Base-by-base conservation (phyloP, 2,797 vertebrate species). In the Sternarchorhynchus goeldii region DNA sequence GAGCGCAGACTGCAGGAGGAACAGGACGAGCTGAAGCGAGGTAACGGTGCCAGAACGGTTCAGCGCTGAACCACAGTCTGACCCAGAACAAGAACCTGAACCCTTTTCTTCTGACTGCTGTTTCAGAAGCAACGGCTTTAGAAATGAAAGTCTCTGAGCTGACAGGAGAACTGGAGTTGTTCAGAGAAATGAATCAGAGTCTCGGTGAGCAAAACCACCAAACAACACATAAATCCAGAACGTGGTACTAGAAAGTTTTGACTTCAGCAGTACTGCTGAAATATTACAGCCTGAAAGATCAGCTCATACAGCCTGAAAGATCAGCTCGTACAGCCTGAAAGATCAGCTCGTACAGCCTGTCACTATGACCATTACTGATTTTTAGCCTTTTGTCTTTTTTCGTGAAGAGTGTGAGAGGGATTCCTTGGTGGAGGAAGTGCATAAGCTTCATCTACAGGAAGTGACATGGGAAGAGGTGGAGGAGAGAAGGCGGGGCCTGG, bases 121-220 rank as follows among this genome's bases (percentile, higher is more conserved):
- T 85, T 72, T 77, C 32, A 93, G 93, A 87, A 59, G 83, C 59
- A 6, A 50, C 72, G 14, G 82, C 81, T 62, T 77, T 91, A 81
- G 87, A 91, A 73, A 84, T 87, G 57, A 86, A 41, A 34, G 90
- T 90, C 53, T 87, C 87, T 0, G 57, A 79, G 66, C 83, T 98
- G 59, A 90, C 91, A 71, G 88, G 91, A 73, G 91, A 94, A 85
- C 81, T 95, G 73, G 84, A 85, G 75, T 74, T 10, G 0, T 92
- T 95, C 69, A 90, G 91, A 81, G 86, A 87, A 36, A 85, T 85
- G 25, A 83, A 92, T 45, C 87, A 90, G 83, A 89, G 89, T 6
- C 73, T 94, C 60, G 95, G 98, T 99, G 92, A 94, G 92, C 18
- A 4, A 25, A 57, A 66, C 34, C 53, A 14, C 17, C 57, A 39